A percentile compares a stretch with the other conserved stretches of the same genome.
These are phyloP conservation scores for Empidonax alnorum DNA, from an alignment of 2,113 vertebrate genomes.

Conservation along the genomic window DNA sequence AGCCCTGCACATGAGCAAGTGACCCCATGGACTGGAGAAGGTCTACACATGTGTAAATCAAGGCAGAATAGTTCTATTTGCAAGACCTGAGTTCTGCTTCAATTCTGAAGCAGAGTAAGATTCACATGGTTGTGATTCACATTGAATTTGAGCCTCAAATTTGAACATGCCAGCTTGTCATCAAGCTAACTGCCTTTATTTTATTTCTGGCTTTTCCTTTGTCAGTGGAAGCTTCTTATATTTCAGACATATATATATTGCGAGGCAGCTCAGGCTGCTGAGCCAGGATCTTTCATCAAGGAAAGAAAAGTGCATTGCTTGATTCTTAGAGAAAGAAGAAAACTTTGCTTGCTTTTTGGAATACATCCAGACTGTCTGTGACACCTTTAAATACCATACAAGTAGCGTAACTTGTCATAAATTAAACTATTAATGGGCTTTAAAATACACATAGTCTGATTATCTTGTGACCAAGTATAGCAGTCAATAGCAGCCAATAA, in stretches of 20 bases:
- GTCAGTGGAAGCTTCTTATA: slow-evolving; percentile 40
- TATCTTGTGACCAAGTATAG: neutral
- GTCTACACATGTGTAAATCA: neutral
- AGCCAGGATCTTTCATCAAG: slow-evolving; percentile 62
- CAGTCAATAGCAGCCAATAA: slow-evolving; percentile 34
- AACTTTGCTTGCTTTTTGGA: slow-evolving; percentile 48
- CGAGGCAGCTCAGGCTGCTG: neutral
- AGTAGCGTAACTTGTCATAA: slow-evolving; percentile 36
- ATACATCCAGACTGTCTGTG: slow-evolving; percentile 47
- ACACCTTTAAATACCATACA: slow-evolving; percentile 53
- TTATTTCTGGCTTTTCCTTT: slow-evolving; percentile 52
- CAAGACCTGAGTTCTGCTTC: neutral
- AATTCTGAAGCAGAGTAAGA: slow-evolving; percentile 4
- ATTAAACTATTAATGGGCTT: slow-evolving; percentile 44
- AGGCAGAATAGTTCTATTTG: neutral
- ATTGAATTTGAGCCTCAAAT: slow-evolving; percentile 45
- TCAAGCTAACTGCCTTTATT: slow-evolving; percentile 30
- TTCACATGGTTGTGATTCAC: slow-evolving; percentile 50
- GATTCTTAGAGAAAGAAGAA: slow-evolving; percentile 55
- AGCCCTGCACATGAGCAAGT: neutral
- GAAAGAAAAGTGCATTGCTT: slow-evolving; percentile 36
- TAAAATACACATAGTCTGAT: slow-evolving; percentile 45
- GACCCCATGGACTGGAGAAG: neutral
- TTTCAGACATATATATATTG: slow-evolving; percentile 50
- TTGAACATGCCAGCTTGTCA: slow-evolving; percentile 50